Evolutionary conservation across 1,140 invertebrate genomes (phyloP).

Genomic region (Pteromalus puparum): DNA sequence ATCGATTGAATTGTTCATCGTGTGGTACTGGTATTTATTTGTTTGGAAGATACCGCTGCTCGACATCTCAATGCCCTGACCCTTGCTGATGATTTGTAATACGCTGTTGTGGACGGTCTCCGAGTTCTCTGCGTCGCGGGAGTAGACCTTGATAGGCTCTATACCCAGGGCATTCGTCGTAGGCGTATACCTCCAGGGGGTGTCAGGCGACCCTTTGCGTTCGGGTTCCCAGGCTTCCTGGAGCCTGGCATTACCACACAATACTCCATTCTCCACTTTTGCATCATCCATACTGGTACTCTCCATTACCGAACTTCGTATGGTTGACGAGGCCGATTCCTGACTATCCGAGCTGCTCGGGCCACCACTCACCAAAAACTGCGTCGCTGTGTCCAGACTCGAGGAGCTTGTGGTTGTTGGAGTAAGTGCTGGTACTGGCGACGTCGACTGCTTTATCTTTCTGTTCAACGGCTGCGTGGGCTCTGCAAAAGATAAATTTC

Average conservation of each 20-base stretch:
- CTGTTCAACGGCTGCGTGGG: slow-evolving; percentile 12
- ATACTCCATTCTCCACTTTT: slow-evolving; percentile 70
- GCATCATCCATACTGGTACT: slow-evolving; percentile 46
- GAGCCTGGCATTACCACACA: slow-evolving; percentile 71
- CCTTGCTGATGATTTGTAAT: slow-evolving; percentile 72
- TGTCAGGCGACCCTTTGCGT: slow-evolving; percentile 70
- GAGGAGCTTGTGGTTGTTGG: slow-evolving; percentile 34
- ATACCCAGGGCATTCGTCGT: slow-evolving; percentile 64
- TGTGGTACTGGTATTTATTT: slow-evolving; percentile 69
- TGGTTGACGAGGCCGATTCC: slow-evolving; percentile 36
- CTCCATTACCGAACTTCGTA: slow-evolving; percentile 17
- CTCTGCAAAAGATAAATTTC: slow-evolving; percentile 22
- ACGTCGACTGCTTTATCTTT: slow-evolving; percentile 25
- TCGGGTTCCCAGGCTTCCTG: slow-evolving; percentile 73
- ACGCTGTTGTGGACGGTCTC: slow-evolving; percentile 67
- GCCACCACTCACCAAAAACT: slow-evolving; percentile 61
- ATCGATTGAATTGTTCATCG: slow-evolving; percentile 69
- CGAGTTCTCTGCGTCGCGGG: slow-evolving; percentile 61
- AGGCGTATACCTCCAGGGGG: slow-evolving; percentile 72
- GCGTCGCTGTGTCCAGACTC: slow-evolving; percentile 61
- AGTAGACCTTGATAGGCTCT: slow-evolving; percentile 65
- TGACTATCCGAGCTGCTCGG: slow-evolving; percentile 60
- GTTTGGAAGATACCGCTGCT: slow-evolving; percentile 67
- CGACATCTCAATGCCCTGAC: slow-evolving; percentile 68
- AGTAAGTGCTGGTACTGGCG: slow-evolving; percentile 57